Percentiles rank a stretch among this genome's conserved stretches.
These are phyloP conservation scores for Podilymbus podiceps DNA, from an alignment of 2,113 vertebrate species.

Conservation along the genomic window DNA sequence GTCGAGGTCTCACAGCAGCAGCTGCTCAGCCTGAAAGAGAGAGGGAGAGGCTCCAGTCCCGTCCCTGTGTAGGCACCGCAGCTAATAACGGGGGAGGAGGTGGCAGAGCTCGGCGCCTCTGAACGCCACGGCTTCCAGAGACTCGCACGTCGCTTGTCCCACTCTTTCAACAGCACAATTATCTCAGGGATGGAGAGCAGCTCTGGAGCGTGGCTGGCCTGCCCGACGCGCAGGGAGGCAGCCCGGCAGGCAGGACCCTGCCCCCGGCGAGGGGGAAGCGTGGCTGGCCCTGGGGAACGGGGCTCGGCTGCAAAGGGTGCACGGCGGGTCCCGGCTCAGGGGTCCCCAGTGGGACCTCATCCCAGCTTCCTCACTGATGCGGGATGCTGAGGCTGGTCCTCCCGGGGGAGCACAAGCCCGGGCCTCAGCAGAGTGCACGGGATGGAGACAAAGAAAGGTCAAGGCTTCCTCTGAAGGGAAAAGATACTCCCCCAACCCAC, in stretches of 20 bases:
- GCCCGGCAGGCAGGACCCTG: not conserved
- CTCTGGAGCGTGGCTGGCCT: not conserved
- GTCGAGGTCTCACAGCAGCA: slow-evolving; percentile 36
- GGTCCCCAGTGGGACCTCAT: fast-evolving
- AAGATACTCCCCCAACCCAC: not conserved
- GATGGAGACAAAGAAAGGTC: not conserved
- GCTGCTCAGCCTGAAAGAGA: slow-evolving; percentile 62
- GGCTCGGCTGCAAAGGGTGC: not conserved
- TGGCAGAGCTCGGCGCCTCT: not conserved
- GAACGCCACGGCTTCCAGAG: not conserved
- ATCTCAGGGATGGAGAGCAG: not conserved
- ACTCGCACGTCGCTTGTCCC: not conserved
- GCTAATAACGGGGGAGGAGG: not conserved
- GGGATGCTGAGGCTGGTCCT: not conserved
- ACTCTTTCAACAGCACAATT: not conserved
- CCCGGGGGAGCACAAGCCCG: not conserved
- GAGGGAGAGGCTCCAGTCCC: slow-evolving; percentile 1
- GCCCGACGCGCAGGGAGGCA: not conserved
- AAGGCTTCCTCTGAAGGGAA: not conserved
- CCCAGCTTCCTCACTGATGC: fast-evolving
- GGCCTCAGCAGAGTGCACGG: fast-evolving
- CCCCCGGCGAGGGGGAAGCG: fast-evolving
- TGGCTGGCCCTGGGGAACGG: fast-evolving
- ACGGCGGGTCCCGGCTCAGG: fast-evolving
- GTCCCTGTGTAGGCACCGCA: not conserved